A percentile compares a stretch with the other conserved stretches of the same genome.
These are phyloP conservation scores for Corvus cornix DNA, from an alignment of 2,113 vertebrate genomes.

Conservation along the genomic window DNA sequence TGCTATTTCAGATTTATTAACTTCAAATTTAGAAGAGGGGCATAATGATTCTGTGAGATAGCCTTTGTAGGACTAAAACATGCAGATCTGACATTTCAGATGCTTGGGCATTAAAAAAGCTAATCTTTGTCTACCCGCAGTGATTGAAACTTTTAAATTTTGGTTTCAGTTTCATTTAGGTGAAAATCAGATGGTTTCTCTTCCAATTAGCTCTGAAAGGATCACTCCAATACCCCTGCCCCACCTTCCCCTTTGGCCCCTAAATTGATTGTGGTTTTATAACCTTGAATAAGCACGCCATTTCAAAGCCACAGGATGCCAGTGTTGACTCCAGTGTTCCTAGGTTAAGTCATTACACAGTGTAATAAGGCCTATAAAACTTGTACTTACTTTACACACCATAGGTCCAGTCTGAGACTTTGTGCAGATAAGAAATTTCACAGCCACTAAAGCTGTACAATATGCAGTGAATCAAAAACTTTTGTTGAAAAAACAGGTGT, in stretches of 20 bases:
- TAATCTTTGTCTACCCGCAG: neutral
- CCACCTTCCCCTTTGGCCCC: neutral
- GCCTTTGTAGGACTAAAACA: neutral
- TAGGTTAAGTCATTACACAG: neutral
- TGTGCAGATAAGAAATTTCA: neutral
- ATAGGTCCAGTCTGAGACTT: neutral
- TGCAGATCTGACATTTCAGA: neutral
- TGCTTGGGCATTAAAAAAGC: neutral
- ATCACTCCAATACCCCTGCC: neutral
- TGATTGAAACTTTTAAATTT: neutral
- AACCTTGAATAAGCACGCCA: neutral
- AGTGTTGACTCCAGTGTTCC: neutral
- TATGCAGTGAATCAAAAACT: neutral
- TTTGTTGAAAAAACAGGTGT: neutral
- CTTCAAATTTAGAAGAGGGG: rapidly evolving
- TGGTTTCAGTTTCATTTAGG: neutral
- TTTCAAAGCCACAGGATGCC: neutral
- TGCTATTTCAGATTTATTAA: neutral
- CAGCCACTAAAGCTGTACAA: neutral
- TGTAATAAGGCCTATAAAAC: neutral
- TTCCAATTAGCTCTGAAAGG: neutral
- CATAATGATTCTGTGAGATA: neutral
- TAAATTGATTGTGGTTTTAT: neutral
- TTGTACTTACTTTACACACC: neutral
- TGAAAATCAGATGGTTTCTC: neutral